phyloP scores from a whole-genome alignment of 2,113 vertebrate genomes.

The Notarius quadriscutis region DNA sequence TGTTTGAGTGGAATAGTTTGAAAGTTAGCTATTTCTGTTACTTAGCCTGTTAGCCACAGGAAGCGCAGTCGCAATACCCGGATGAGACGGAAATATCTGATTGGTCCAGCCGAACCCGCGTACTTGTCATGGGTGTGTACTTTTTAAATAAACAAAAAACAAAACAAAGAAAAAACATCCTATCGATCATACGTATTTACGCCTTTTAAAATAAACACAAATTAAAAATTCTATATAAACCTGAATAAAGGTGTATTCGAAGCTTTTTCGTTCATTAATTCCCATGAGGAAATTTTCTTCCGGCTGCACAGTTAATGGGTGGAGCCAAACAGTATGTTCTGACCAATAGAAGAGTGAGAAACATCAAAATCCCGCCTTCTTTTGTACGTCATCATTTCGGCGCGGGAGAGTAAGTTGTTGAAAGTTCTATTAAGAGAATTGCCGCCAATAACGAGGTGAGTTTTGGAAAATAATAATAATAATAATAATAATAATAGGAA shows the following conservation, averaged over 20 bases:
- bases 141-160: neutral
- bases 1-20: neutral
- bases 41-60: neutral
- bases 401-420: slow-evolving; percentile 42
- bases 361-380: neutral
- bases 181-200: neutral
- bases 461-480: neutral
- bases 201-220: neutral
- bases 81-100: neutral
- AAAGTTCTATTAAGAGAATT: slow-evolving; percentile 7
- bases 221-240: neutral
- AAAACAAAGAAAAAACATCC: neutral
- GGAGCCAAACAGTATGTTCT: neutral
- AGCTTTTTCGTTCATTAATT: neutral
- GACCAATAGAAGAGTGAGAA: slow-evolving; percentile 35
- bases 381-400: slow-evolving; percentile 45
- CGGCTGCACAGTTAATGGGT: neutral
- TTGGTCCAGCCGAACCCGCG: neutral
- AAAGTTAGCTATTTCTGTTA: neutral
- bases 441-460: slow-evolving; percentile 42
- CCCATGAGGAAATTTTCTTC: too few relatives aligned
- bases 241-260: neutral
- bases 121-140: neutral
- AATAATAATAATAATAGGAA: neutral
- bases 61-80: neutral